phyloP scores from a whole-genome alignment of 2,113 vertebrate species.

The Zingel zingel region DNA sequence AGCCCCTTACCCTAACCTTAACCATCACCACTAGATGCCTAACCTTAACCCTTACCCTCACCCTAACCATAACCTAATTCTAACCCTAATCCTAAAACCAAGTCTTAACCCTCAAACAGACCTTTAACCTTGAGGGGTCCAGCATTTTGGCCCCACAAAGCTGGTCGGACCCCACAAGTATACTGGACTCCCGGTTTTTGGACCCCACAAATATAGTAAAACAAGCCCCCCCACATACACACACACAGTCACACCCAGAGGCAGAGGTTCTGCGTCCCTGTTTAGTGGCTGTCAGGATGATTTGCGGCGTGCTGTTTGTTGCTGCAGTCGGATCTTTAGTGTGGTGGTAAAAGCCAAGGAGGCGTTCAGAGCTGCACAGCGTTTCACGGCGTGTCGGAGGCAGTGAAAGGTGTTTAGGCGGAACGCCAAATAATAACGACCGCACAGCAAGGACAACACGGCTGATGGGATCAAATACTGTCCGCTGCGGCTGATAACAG shows the following conservation, averaged over 20 bases:
- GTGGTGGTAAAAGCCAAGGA: conserved; percentile 56
- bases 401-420: conserved; percentile 31
- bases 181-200: too few relatives aligned
- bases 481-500: neutral
- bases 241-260: conserved; percentile 13
- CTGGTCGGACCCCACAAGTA: too few relatives aligned
- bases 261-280: conserved; percentile 16
- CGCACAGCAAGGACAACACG: conserved; percentile 25
- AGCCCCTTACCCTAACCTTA: too few relatives aligned
- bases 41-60: too few relatives aligned
- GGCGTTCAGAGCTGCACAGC: conserved; percentile 34
- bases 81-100: too few relatives aligned
- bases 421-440: conserved; percentile 54
- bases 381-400: conserved; percentile 40
- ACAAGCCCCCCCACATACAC: too few relatives aligned
- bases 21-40: too few relatives aligned
- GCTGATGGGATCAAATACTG: conserved; percentile 19
- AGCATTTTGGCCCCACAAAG: too few relatives aligned
- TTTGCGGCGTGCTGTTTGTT: conserved; percentile 53
- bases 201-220: too few relatives aligned
- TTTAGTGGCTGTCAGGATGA: conserved; percentile 63
- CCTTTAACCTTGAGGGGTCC: too few relatives aligned
- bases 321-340: conserved; percentile 57
- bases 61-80: too few relatives aligned
- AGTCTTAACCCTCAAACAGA: too few relatives aligned